Evolutionary conservation across 2,113 vertebrate genomes (phyloP), one percentile per base, ranked within the genome.

Genomic region (Python bivittatus): DNA sequence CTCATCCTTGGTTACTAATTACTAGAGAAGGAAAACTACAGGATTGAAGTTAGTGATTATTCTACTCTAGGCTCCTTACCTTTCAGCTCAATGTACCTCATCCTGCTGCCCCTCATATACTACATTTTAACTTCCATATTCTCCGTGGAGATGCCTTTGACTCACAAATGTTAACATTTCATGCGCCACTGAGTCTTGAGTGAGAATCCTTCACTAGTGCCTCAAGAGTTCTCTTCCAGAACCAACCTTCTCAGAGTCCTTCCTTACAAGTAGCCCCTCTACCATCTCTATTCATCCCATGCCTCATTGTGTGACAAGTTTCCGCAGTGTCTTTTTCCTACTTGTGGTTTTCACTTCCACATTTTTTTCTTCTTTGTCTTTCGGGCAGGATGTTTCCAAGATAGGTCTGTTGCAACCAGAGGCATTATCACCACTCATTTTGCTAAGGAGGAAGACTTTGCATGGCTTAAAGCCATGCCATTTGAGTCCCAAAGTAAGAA

Each of bases 291-390:
- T 84, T 33, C 33, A 79, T 79, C 57, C 54, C 42, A 33, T 84
- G 57, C 68, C 54, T 10, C 13, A 88, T 61, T n/a, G 23, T 27
- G 29, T 23, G 57, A 42, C 53, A 9, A 38, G 15, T 92, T 94
- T 96, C 88, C 93, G 60, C 54, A 79, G 4, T 91, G 90, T 91
- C 60, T 92, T 94, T 84, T 90, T 95, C 92, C 93, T 88, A 53
- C 68, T 1, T 92, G 0, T 12, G 54, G 48, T 89, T 97, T 94
- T 92, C 52, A 95, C 90, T 96, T 97, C 96, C 89, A 94, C 94
- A 96, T 93, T 96, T 93, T 91, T 68, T 12, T 86, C 33, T 87
- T 64, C 27, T 44, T 33, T 25, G 54, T 5, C 7, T n/a, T 58
- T 57, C 7, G 27, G 27, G 57, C 86, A 38, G 79, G 38, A 84